Percentiles rank a stretch among this genome's conserved stretches.
phyloP scores from a whole-genome alignment of 1,140 invertebrate species.

The Drosophila nikananu region DNA sequence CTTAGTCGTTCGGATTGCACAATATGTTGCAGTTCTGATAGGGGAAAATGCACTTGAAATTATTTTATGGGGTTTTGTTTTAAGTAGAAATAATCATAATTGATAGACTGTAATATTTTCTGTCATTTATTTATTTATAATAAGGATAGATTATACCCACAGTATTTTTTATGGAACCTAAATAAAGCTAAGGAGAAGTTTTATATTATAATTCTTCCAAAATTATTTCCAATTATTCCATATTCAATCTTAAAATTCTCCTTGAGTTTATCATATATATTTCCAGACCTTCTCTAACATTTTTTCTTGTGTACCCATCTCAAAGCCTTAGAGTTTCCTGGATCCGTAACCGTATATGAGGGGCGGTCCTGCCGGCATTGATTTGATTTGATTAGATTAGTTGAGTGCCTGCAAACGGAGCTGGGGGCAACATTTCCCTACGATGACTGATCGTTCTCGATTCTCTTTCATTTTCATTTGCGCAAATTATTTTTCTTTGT shows the following conservation, averaged over 20 bases:
- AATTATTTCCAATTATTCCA: background rate
- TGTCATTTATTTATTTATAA: background rate
- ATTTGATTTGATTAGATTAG: slow-evolving; percentile 81
- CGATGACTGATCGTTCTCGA: slow-evolving; percentile 69
- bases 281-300: background rate
- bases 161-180: background rate
- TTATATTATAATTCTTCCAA: too few relatives aligned
- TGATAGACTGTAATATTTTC: too few relatives aligned
- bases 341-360: slow-evolving; percentile 44
- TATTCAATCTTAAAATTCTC: background rate
- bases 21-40: slow-evolving; percentile 30
- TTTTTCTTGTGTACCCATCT: background rate
- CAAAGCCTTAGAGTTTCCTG: background rate
- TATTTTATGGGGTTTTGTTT: background rate
- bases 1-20: slow-evolving; percentile 50
- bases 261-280: background rate
- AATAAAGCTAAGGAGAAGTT: too few relatives aligned
- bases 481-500: slow-evolving; percentile 82
- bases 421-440: slow-evolving; percentile 57
- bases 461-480: slow-evolving; percentile 52
- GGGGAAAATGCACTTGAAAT: background rate
- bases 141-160: too few relatives aligned
- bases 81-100: background rate
- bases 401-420: slow-evolving; percentile 36
- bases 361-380: slow-evolving; percentile 53